phyloP scores from a whole-genome alignment of 2,113 vertebrate species.

The Tachysurus fulvidraco region DNA sequence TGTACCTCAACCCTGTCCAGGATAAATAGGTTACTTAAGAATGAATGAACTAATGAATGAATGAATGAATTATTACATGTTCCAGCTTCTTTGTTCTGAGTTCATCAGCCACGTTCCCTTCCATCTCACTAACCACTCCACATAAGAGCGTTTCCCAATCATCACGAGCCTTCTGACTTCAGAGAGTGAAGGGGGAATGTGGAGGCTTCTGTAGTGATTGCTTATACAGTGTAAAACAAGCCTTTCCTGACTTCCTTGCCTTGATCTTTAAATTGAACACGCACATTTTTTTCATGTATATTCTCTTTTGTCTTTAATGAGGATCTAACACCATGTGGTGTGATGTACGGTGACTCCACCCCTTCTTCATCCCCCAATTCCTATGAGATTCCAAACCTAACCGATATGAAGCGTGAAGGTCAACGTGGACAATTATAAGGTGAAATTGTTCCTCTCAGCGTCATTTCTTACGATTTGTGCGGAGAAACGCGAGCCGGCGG shows the following conservation, averaged over 20 bases:
- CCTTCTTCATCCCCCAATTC: not conserved
- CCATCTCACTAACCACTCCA: not conserved
- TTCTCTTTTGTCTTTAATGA: not conserved
- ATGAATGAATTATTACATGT: too few relatives aligned
- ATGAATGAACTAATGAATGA: not conserved
- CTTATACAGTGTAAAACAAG: not conserved
- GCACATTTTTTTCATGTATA: not conserved
- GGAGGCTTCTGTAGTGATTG: not conserved
- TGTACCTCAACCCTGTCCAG: not conserved
- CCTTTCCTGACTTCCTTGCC: too few relatives aligned
- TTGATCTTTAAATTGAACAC: not conserved
- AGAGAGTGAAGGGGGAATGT: not conserved
- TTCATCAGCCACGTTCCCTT: not conserved
- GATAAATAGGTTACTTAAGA: not conserved
- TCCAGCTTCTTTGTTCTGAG: not conserved
- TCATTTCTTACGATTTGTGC: constrained; percentile 2
- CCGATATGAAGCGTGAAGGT: not conserved
- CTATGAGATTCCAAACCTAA: not conserved
- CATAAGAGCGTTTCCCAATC: not conserved
- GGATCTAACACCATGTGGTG: not conserved
- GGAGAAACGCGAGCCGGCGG: constrained; percentile 11
- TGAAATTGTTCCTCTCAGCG: constrained; percentile 6
- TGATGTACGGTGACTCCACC: not conserved
- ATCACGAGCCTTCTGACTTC: not conserved
- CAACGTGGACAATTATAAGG: not conserved